Evolutionary conservation across 2,113 vertebrate species (phyloP).

Genomic region (Glaucidium brasilianum): DNA sequence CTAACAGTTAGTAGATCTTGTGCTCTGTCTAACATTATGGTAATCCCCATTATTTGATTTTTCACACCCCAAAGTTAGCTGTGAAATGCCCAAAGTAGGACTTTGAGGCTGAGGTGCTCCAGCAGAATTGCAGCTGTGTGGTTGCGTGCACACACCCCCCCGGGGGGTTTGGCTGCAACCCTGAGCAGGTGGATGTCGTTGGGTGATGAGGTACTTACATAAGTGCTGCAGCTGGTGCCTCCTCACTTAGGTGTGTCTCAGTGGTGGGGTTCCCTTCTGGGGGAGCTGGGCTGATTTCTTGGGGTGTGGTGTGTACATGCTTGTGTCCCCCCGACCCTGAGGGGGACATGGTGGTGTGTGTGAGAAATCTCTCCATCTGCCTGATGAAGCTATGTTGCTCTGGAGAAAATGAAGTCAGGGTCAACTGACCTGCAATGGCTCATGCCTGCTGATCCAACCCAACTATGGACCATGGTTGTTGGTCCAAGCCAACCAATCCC

Average conservation of each 20-base stretch:
- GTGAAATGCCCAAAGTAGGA: neutral
- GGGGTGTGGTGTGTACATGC: fast-evolving
- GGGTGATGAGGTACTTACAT: neutral
- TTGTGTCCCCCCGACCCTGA: fast-evolving
- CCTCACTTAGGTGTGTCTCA: fast-evolving
- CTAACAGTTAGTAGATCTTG: neutral
- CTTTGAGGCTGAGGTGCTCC: neutral
- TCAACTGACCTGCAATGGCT: fast-evolving
- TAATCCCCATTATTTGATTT: neutral
- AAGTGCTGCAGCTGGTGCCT: neutral
- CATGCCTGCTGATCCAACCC: fast-evolving
- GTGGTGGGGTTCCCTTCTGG: fast-evolving
- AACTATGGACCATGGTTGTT: too few species aligned
- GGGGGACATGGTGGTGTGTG: fast-evolving
- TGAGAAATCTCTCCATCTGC: fast-evolving
- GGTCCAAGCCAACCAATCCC: neutral
- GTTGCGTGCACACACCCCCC: too few species aligned
- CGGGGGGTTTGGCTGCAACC: neutral
- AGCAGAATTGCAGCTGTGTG: neutral
- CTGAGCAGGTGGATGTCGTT: neutral
- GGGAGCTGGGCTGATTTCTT: neutral
- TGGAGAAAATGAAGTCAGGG: neutral
- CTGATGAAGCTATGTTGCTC: fast-evolving
- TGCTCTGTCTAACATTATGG: neutral
- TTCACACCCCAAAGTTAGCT: neutral